These are phyloP conservation scores for Irena cyanogastra DNA, from an alignment of 2,113 vertebrate species.

Conservation along the genomic window DNA sequence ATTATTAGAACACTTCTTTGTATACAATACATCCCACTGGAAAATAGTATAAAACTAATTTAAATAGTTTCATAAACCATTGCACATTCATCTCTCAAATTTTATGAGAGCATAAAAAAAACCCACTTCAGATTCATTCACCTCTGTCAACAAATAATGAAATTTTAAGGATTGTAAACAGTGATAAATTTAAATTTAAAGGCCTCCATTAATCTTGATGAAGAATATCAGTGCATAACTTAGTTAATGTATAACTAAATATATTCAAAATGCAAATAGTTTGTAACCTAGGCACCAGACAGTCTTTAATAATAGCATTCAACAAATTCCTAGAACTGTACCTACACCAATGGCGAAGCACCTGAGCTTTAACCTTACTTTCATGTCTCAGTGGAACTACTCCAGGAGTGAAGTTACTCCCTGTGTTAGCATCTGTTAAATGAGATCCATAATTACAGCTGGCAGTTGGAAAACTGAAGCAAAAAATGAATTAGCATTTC, in stretches of 20 bases:
- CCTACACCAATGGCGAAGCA: background rate
- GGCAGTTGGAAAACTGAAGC: conserved; percentile 31
- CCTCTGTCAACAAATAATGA: background rate
- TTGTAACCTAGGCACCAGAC: background rate
- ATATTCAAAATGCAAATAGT: background rate
- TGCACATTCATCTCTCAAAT: background rate
- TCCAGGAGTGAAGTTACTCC: conserved; percentile 21
- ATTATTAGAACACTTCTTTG: background rate
- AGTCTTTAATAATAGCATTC: background rate
- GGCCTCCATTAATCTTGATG: background rate
- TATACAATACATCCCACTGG: background rate
- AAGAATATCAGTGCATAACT: background rate
- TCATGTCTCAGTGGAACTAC: background rate
- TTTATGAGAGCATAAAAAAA: background rate
- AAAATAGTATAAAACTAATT: background rate
- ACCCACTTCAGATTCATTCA: background rate
- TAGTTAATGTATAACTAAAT: background rate
- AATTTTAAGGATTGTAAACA: background rate
- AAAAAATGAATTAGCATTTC: conserved; percentile 52
- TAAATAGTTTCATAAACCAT: background rate
- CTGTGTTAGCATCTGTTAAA: conserved; percentile 44
- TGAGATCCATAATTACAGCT: conserved; percentile 43
- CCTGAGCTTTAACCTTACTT: background rate
- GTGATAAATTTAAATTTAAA: background rate
- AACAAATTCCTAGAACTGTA: background rate